Evolutionary conservation across 92 coral and sea anemone species (phyloP).

Genomic region (Zoanthus solanderi): DNA sequence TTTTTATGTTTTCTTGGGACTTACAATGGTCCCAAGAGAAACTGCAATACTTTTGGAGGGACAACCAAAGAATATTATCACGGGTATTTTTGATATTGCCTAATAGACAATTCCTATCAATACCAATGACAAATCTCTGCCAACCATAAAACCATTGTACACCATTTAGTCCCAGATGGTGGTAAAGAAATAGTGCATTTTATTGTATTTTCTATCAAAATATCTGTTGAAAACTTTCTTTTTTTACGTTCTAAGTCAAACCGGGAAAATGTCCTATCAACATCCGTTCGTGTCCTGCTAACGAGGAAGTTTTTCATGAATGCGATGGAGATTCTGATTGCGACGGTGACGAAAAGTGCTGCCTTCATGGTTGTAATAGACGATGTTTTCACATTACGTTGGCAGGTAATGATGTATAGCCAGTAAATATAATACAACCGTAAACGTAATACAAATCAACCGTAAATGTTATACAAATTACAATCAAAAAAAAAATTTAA

Average conservation of each 20-base stretch:
- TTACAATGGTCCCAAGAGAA: too few species aligned
- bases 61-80: too few species aligned
- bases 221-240: neutral
- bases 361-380: conserved; percentile 42
- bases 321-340: conserved; percentile 65
- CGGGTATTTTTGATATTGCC: too few species aligned
- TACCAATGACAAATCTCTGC: too few species aligned
- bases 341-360: conserved; percentile 53
- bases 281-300: conserved; percentile 58
- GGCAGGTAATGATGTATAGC: neutral
- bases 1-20: too few species aligned
- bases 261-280: conserved; percentile 64
- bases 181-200: neutral
- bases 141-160: too few species aligned
- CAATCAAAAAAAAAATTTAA: neutral
- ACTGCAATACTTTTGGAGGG: too few species aligned
- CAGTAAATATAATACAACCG: neutral
- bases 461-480: neutral
- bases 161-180: neutral
- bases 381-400: conserved; percentile 16
- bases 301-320: conserved; percentile 9
- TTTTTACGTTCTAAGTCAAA: conserved; percentile 6
- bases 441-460: neutral
- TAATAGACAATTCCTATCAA: too few species aligned
- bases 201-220: neutral